Evolutionary conservation across 1,140 invertebrate species (phyloP), one percentile per base, ranked within the genome.

Genomic region (Asobara japonica): DNA sequence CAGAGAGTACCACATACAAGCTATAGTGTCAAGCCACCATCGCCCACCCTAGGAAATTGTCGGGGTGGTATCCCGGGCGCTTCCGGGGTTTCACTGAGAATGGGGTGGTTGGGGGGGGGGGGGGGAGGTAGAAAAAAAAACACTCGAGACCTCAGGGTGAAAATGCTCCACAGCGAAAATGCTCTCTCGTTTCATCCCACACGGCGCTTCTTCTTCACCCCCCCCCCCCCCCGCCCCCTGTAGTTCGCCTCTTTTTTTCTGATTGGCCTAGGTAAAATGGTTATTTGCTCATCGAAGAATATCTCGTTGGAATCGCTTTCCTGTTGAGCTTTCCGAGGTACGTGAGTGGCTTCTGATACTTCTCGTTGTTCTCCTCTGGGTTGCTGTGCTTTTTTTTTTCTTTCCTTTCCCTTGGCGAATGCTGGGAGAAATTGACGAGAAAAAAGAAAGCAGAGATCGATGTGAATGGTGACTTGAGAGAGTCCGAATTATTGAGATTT

Each of bases 81-180:
- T 75, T 72, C 62, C 67, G 70, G 66, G 70, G 60, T 69, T 75
- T 72, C 61, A 30, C 65, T 56, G n/a, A 60, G 60, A 71, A 74
- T 68, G 41, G 67, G 65, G 61, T 29, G 16, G 38, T 31, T n/a
- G n/a, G n/a, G n/a, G n/a, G n/a, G n/a, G n/a, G n/a, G n/a, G n/a
- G n/a, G n/a, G n/a, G n/a, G n/a, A 33, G 56, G 18, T 67, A 65
- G 38, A 22, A 62, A 51, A 41, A 71, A 33, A 71, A 51, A 20
- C 18, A 11, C n/a, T 41, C 36, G 10, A 18, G 16, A 51, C 8
- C 16, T 56, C 10, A 25, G 20, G 20, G 51, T 56, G 20, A 56
- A 51, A 51, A 51, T 51, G 45, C 20, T 27, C 16, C 51, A 10
- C 51, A 25, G 8, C 10, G n/a, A n/a, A n/a, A n/a, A n/a, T n/a